Base-by-base conservation (phyloP, 2,113 vertebrate genomes). In the Noctilio leporinus region DNA sequence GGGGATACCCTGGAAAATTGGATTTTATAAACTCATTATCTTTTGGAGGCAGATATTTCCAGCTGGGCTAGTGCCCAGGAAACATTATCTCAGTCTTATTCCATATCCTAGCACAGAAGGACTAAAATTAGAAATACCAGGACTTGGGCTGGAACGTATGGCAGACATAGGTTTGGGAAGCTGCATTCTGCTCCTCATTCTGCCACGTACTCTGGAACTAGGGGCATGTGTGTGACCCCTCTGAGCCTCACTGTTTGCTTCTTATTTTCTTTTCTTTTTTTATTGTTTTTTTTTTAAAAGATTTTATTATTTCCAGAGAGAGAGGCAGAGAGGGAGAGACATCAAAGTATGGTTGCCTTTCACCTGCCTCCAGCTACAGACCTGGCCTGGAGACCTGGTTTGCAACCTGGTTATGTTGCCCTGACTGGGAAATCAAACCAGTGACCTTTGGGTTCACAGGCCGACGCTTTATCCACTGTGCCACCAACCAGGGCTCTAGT, bases 1-100 rank as follows among this genome's bases (percentile, higher is more conserved):
- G n/a, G 47, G n/a, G n/a, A 7, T 86, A 22, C 49, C 43, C 8
- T 65, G 53, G 49, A 86, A 94, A 91, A 83, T 22, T 83, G 43
- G 67, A 75, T 89, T 94, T 93, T 40, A 35, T 91, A 92, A 80
- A 51, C 89, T 90, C 38, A 33, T 93, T 81, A 62, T 38, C 40
- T 86, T 45, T 75, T 10, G 16, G 85, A 77, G 53, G 72, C 40
- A 84, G 65, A 17, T 75, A 62, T 65, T 86, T 97, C 67, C 73
- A 73, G 47, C 89, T 84, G 67, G n/a, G 59, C 53, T 91, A 64
- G 67, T 84, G 59, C 38, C 45, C 57, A 89, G 75, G 20, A 80
- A 94, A 95, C 22, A 94, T 40, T 7, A 55, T 72, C 53, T 87
- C 14, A 45, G 53, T 95, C 53, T 90, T 77, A 69, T 0, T 80